phyloP scores from a whole-genome alignment of 2,797 vertebrate genomes.

The Cercopithecus diana region DNA sequence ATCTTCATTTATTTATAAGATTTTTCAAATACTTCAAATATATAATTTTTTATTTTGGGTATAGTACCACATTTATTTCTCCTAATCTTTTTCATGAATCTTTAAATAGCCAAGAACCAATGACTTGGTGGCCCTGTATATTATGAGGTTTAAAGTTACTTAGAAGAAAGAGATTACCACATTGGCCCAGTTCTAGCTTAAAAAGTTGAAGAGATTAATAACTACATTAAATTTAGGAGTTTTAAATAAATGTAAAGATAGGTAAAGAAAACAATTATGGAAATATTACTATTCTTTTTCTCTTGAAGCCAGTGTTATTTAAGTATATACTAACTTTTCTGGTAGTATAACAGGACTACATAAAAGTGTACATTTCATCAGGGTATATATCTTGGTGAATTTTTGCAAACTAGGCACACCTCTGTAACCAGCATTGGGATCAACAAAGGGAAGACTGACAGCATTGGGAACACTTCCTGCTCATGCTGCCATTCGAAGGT shows the following conservation, averaged over 20 bases:
- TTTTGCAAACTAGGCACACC: not conserved
- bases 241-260: not conserved
- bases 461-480: no score
- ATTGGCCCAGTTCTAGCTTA: not conserved
- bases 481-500: not conserved
- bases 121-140: not conserved
- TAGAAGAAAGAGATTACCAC: not conserved
- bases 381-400: not conserved
- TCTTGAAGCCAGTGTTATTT: not conserved
- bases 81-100: not conserved
- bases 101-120: not conserved
- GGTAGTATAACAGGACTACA: not conserved
- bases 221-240: not conserved
- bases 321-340: not conserved
- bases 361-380: not conserved
- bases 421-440: not conserved
- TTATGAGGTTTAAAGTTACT: not conserved
- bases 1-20: not conserved
- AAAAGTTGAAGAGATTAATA: not conserved
- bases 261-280: not conserved
- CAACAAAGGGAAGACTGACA: not conserved
- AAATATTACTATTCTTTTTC: not conserved
- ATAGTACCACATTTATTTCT: not conserved
- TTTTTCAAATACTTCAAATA: constrained; percentile 9
- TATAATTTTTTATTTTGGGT: not conserved